A percentile compares a stretch with the other conserved stretches of the same genome.
These are phyloP conservation scores for Taenaris catops DNA, from an alignment of 2,888 invertebrate genomes.

Conservation along the genomic window DNA sequence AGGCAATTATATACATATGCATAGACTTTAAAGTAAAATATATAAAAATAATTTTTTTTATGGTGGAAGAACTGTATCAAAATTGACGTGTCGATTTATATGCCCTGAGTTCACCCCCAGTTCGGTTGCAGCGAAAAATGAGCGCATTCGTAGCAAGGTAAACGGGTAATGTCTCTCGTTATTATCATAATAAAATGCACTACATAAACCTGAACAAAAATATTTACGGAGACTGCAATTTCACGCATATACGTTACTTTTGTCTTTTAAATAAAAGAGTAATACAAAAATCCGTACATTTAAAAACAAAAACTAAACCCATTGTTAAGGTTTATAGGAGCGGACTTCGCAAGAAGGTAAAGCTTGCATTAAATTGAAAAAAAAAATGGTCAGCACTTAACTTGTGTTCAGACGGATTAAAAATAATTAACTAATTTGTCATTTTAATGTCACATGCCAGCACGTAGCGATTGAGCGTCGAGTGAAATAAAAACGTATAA, in stretches of 20 bases:
- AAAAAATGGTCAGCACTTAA: conserved; percentile 17
- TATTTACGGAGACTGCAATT: conserved; percentile 40
- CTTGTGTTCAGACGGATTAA: conserved; percentile 64
- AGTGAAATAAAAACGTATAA: conserved; percentile 55
- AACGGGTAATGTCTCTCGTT: conserved; percentile 62
- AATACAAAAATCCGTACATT: conserved; percentile 25
- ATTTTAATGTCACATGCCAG: conserved; percentile 79
- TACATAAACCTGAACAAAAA: conserved; percentile 43
- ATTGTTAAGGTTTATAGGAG: conserved; percentile 21
- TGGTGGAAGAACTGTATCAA: conserved; percentile 33
- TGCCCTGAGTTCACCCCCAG: conserved; percentile 37
- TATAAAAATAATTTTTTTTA: too few relatives aligned
- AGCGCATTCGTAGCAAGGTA: conserved; percentile 56
- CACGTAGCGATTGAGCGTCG: conserved; percentile 51
- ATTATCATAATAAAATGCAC: conserved; percentile 66
- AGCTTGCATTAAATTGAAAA: conserved; percentile 16
- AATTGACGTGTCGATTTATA: conserved; percentile 28
- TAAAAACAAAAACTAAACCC: conserved; percentile 25
- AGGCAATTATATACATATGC: too few relatives aligned
- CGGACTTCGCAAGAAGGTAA: conserved; percentile 17
- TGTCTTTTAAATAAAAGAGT: conserved; percentile 29
- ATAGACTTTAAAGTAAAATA: too few relatives aligned
- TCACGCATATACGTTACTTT: conserved; percentile 36
- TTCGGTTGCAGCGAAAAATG: conserved; percentile 55
- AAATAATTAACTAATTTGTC: conserved; percentile 79